Evolutionary conservation across 2,797 vertebrate species (phyloP), one percentile per base, ranked within the genome.

Genomic region (Rhyacichthys aspro): DNA sequence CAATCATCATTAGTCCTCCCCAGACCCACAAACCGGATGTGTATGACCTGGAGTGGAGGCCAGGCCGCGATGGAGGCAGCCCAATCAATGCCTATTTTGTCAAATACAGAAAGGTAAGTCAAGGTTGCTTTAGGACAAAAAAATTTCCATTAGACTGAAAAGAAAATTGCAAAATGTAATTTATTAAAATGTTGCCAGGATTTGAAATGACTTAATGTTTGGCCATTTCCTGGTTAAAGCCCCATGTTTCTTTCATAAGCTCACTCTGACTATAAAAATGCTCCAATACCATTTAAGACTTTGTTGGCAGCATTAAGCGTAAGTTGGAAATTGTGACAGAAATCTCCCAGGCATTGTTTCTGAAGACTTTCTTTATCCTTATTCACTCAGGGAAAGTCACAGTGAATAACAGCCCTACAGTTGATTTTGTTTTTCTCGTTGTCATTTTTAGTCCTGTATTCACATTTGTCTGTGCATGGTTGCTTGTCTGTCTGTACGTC

Each of bases 31-130:
- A 94, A 11, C 94, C 96, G 0, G 94, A 98, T 18, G n/a, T 82
- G 0, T 99, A 99, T 69, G 93, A 89, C 74, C 88, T 99, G 80
- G 90, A 96, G 78, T 99, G 97, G 97, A 86, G 94, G 45, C 78
- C 96, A 0, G 97, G 96, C 1, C 91, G 91, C 0, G 95, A 96
- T 0, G 95, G 95, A 0, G 97, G 95, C 1, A 86, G 86, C 38
- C 94, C 94, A 18, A 93, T 98, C 84, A 96, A 92, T 0, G 96
- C 96, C 58, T 99, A 98, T 61, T 98, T 99, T 19, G 96, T 98
- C 58, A 97, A 96, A 74, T 99, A 99, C 70, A 94, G 96, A 36
- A 99, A 98, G 95, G 97, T 98, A 87, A 86, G 53, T 18, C 12
- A 68, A 19, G 5, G 11, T 18, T 45, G 18, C 9, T 28, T 28